A percentile compares a stretch with the other conserved stretches of the same genome.
Evolutionary conservation across 2,113 vertebrate genomes (phyloP).

Genomic region (Ammodytes marinus): DNA sequence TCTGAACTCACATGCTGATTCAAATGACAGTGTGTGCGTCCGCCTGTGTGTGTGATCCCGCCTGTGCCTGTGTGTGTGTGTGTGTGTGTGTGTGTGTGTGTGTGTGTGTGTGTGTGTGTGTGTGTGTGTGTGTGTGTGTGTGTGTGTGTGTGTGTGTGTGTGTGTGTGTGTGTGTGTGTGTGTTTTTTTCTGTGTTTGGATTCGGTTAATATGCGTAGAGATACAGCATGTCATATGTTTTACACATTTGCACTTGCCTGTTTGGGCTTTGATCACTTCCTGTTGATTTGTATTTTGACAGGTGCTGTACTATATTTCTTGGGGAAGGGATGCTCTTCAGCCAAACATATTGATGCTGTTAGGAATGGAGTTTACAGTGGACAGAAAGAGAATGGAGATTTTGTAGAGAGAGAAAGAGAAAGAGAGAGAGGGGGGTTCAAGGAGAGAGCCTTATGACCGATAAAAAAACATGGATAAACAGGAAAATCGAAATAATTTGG

Average conservation of each 20-base stretch:
- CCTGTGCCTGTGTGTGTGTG: too few species aligned
- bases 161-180: not conserved
- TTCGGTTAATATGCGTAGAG: constrained; percentile 25
- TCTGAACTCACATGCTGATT: constrained; percentile 70
- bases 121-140: not conserved
- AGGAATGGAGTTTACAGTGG: constrained; percentile 57
- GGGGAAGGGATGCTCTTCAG: constrained; percentile 37
- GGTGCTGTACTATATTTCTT: constrained; percentile 28
- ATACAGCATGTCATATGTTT: constrained; percentile 25
- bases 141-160: not conserved
- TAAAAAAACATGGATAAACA: constrained; percentile 16
- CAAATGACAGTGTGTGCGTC: constrained; percentile 49
- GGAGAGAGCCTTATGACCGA: constrained; percentile 34
- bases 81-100: not conserved
- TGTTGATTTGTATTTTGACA: constrained; percentile 55
- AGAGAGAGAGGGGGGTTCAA: constrained; percentile 36
- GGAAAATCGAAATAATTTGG: constrained; percentile 20
- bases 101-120: not conserved
- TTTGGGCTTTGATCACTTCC: constrained; percentile 39
- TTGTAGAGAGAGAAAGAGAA: constrained; percentile 42
- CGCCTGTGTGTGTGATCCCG: too few species aligned
- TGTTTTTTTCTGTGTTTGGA: not conserved
- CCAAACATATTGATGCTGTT: constrained; percentile 51
- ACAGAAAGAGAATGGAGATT: constrained; percentile 34
- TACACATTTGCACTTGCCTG: constrained; percentile 37